Percentiles rank a stretch among this genome's conserved stretches.
phyloP scores from a whole-genome alignment of 37 sponge, comb jelly and placozoan species.

The Geodia barretti region DNA sequence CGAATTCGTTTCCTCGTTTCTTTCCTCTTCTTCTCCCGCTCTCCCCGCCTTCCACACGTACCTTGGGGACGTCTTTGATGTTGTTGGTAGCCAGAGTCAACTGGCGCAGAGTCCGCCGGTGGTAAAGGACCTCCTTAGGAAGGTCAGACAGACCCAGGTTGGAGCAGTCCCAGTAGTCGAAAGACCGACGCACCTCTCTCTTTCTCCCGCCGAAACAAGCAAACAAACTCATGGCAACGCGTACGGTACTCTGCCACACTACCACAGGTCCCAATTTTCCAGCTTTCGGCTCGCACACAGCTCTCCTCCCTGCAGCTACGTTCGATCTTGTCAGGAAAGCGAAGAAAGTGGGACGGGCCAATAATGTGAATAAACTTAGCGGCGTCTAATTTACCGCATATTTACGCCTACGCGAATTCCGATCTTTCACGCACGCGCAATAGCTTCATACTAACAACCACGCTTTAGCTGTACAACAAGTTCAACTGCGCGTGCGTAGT shows the following conservation, averaged over 20 bases:
- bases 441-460: too few relatives aligned
- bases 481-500: constrained; percentile 54
- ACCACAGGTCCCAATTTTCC: too few relatives aligned
- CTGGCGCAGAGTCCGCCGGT: constrained; percentile 23
- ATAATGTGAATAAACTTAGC: too few relatives aligned
- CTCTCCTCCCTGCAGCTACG: too few relatives aligned
- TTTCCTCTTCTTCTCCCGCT: not conserved
- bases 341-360: constrained; percentile 12
- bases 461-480: constrained; percentile 52
- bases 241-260: too few relatives aligned
- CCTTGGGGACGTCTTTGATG: constrained; percentile 62
- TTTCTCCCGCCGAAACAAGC: not conserved
- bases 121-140: constrained; percentile 38
- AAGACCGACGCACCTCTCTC: not conserved
- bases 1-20: not conserved
- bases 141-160: constrained; percentile 28
- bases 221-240: constrained; percentile 33
- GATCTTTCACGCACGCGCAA: too few relatives aligned
- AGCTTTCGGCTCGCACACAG: too few relatives aligned
- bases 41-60: not conserved
- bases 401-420: too few relatives aligned
- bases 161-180: constrained; percentile 41
- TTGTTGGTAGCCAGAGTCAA: constrained; percentile 36
- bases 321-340: too few relatives aligned
- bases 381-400: too few relatives aligned